Conservation (phyloP, 2,797 vertebrate genomes). For the Rhabdophis nuchalis region DNA sequence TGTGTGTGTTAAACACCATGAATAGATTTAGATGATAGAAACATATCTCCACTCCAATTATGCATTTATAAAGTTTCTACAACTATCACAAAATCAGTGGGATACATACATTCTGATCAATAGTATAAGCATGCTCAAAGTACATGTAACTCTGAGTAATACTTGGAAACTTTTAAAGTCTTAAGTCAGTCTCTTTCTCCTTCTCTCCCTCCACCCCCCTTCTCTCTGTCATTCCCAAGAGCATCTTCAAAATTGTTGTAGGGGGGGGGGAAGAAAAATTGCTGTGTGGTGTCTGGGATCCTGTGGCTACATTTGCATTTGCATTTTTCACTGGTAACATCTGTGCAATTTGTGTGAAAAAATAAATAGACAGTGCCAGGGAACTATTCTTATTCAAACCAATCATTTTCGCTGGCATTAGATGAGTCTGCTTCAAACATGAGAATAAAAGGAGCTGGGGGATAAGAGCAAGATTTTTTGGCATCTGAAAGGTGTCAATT, state of each 20-base stretch:
- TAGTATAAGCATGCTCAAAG: background rate
- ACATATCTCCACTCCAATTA: background rate
- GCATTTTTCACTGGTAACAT: background rate
- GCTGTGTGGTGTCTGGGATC: background rate
- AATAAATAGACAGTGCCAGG: background rate
- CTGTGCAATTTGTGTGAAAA: background rate
- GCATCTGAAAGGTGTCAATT: background rate
- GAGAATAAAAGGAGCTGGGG: background rate
- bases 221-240: background rate
- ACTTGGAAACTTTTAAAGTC: background rate
- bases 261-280: no score
- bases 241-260: background rate
- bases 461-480: background rate
- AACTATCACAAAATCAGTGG: background rate
- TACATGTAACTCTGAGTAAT: background rate
- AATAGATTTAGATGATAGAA: background rate
- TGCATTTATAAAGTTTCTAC: background rate
- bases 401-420: background rate
- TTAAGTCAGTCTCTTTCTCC: background rate
- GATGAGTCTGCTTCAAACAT: background rate
- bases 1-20: background rate
- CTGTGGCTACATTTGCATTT: background rate
- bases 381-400: background rate
- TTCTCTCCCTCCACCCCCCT: fast-evolving
- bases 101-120: background rate